These are phyloP conservation scores for Chloromyia formosa DNA, from an alignment of 2,888 invertebrate species.

Conservation along the genomic window DNA sequence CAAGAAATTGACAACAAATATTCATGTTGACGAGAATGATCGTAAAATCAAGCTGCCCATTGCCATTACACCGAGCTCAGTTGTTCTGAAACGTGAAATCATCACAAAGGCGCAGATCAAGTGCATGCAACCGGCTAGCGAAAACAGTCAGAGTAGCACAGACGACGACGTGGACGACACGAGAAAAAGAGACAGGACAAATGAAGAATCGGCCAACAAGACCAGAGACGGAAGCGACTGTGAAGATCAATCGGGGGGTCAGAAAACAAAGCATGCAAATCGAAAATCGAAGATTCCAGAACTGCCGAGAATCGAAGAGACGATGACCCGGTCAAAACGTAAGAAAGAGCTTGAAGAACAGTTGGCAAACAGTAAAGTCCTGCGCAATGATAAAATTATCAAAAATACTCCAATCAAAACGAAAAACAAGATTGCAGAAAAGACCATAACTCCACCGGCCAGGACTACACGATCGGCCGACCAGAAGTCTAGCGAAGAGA, in stretches of 20 bases:
- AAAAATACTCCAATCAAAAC: slow-evolving; percentile 54
- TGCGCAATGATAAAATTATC: slow-evolving; percentile 61
- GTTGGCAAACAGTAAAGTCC: slow-evolving; percentile 61
- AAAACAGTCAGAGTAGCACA: slow-evolving; percentile 43
- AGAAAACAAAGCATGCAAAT: slow-evolving; percentile 17
- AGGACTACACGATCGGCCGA: slow-evolving; percentile 11
- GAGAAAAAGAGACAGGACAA: background rate
- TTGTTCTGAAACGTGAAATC: slow-evolving; percentile 36
- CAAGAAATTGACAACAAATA: slow-evolving; percentile 14
- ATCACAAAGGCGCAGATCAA: slow-evolving; percentile 47
- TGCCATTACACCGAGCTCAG: slow-evolving; percentile 35
- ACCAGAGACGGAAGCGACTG: background rate
- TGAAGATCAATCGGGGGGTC: background rate
- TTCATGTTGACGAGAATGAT: background rate
- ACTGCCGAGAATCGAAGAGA: slow-evolving; percentile 54
- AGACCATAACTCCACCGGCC: background rate
- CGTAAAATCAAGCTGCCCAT: slow-evolving; percentile 27
- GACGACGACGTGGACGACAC: slow-evolving; percentile 25
- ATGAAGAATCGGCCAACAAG: background rate
- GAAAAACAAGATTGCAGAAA: background rate
- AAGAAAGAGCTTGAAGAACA: slow-evolving; percentile 61
- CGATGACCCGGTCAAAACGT: slow-evolving; percentile 63
- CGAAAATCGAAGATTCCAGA: slow-evolving; percentile 22
- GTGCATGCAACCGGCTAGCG: slow-evolving; percentile 42
- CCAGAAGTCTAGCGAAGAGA: slow-evolving; percentile 42